Base-by-base conservation (phyloP, 2,113 vertebrate species). In the Ceratotherium simum region DNA sequence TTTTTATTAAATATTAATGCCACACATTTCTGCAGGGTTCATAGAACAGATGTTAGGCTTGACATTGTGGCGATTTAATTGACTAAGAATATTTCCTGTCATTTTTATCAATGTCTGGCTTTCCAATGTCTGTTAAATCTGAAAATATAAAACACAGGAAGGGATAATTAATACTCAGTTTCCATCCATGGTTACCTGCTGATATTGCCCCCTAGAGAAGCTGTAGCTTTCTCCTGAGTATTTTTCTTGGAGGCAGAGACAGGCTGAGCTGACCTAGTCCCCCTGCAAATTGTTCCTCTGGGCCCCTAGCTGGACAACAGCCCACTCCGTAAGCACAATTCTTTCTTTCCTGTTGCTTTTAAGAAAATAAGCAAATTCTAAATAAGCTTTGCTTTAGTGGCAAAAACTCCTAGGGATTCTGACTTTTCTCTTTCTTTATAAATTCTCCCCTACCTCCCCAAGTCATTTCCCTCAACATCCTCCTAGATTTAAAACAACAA, bases 1-100 rank as follows among this genome's bases (percentile, higher is more conserved):
- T 98, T 98, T 98, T 98, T 98, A 98, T 99, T 98, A 99, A 99
- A 99, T 99, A 99, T 98, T 98, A 98, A 99, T 98, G 98, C 95
- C 96, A 95, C 96, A 95, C 97, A 94, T 97, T 98, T 98, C 97
- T 36, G 29, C 96, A 98, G 96, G 92, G 96, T 97, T 98, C 98
- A 98, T 89, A 98, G 98, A 99, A 98, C 98, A 99, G 99, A 98
- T 99, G 98, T 99, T 98, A 98, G 98, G 95, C 94, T 97, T 96
- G 97, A 93, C 98, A 97, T 98, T 90, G 33, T 98, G 97, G 98
- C 96, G 92, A 98, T 98, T 98, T 98, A 99, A 99, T 98, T 97
- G 98, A 98, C 97, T 97, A 98, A 98, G 98, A 98, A 98, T 98
- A 98, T 98, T 99, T 99, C 98, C 98, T 99, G 98, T 97, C 97